Base-by-base conservation (phyloP, 2,888 invertebrate species). In the Ophion obscuratus region DNA sequence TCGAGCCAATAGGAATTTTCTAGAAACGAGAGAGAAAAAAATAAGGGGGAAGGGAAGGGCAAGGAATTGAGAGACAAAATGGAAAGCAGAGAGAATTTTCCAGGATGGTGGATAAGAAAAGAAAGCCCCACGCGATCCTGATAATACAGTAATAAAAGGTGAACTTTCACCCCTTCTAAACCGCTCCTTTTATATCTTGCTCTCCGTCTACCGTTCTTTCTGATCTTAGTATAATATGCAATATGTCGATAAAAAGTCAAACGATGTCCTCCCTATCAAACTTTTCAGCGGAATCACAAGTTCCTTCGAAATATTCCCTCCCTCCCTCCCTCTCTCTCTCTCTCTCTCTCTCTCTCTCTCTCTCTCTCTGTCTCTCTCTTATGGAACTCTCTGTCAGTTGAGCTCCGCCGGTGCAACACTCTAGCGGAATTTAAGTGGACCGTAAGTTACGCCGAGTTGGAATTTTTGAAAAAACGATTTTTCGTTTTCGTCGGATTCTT, bases 131-230 rank as follows among this genome's bases (percentile, higher is more conserved):
- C 59, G 77, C 73, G 74, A 83, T 86, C 62, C 14, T 64, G 81
- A 75, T 86, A 83, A 86, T 83, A 83, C 86, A 68, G 78, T 81
- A 86, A 83, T 86, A 86, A 81, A 86, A 78, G 77, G 81, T 62
- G 83, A 80, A 77, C 80, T 68, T 36, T 70, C 61, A 6, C 11
- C 27, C 70, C 53, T 61, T 80, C 11, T 53, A 40, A 53, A 57
- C 27, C n/a, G 17, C 31, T 24, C 53, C 64, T 2, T 17, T 4
- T 40, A 59, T 36, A 59, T 36, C 36, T 61, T 20, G n/a, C 71
- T 14, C 40, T 24, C 14, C 24, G 61, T 11, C 14, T 24, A 57
- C 71, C 17, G 44, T 9, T 53, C 77, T 66, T 59, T 67, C 27
- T 79, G 40, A 27, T 24, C 27, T 20, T 10, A 27, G 10, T 14